phyloP scores from a whole-genome alignment of 2,888 invertebrate genomes.

The Conomelus anceps region DNA sequence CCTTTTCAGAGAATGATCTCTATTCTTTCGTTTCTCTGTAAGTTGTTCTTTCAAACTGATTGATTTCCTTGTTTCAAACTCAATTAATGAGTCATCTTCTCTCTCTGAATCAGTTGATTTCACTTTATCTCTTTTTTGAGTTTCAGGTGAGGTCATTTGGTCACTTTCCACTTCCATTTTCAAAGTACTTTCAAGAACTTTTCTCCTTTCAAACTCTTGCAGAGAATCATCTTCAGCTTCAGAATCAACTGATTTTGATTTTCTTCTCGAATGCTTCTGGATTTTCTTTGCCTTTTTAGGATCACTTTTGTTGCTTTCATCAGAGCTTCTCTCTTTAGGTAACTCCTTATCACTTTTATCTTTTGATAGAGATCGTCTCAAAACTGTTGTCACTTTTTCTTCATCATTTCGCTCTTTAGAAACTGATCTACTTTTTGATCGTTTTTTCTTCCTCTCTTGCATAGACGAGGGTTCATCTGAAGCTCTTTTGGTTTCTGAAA shows the following conservation, averaged over 20 bases:
- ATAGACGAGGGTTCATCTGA: background rate
- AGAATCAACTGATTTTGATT: conserved; percentile 28
- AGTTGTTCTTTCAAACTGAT: conserved; percentile 1
- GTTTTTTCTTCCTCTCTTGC: conserved; percentile 12
- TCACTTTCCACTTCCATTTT: conserved; percentile 25
- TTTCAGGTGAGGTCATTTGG: conserved; percentile 34
- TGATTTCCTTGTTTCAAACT: conserved; percentile 27
- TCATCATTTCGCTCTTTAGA: conserved; percentile 20
- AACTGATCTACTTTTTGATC: conserved; percentile 21
- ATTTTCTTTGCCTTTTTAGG: background rate
- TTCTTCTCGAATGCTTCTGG: background rate
- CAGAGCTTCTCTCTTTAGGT: background rate
- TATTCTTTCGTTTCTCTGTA: background rate
- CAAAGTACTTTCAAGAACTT: conserved; percentile 40
- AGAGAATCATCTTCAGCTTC: conserved; percentile 36
- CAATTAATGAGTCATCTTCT: conserved; percentile 25
- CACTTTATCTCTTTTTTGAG: conserved; percentile 23
- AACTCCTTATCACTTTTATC: background rate
- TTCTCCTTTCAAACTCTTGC: conserved; percentile 40
- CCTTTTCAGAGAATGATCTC: conserved; percentile 12
- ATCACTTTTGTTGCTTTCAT: conserved; percentile 9
- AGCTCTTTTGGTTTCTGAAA: conserved; percentile 6
- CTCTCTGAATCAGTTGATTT: conserved; percentile 1
- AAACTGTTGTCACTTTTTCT: background rate
- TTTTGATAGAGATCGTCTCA: background rate